Evolutionary conservation across 2,888 invertebrate genomes (phyloP), one percentile per base, ranked within the genome.

Genomic region (Eupelmus urozonus): DNA sequence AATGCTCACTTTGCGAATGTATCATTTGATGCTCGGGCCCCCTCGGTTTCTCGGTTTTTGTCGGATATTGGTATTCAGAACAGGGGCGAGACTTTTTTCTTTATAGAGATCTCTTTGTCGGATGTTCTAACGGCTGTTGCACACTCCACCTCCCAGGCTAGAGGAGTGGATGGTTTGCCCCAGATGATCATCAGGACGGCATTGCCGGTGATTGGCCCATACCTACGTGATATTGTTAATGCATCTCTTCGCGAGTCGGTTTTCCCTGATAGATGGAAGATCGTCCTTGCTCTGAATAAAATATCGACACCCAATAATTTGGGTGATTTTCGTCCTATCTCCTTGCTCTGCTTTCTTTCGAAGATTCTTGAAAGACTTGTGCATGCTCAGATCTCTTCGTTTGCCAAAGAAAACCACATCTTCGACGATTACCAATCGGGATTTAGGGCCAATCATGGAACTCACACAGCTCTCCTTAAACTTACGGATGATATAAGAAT

Each of bases 331-430:
- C 53, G 53, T 20, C 53, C 53, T 20, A 53, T 53, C 13, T 53
- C 53, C 5, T 13, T 53, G 53, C 23, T 53, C 2, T 53, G 20
- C 4, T 53, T 53, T 1, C 16, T 79, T 1, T 81, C 82, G 1
- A 81, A 82, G 45, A 57, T 79, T 0, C 59, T 82, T 2, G 80
- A 81, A 25, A 53, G 66, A 9, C 9, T 81, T 0, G 76, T 80
- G 0, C 59, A 51, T 29, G 65, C 70, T 25, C 82, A 82, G 40
- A 7, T 82, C 1, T 23, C 18, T 0, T 0, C 1, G 0, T 80
- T 66, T 23, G 0, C 80, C 0, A 23, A 73, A 2, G 9, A 42
- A 3, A 16, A 53, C 49, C 4, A 66, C n/a, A 29, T 80, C 0
- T n/a, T 76, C 18, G 63, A 78, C 66, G 40, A 55, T 0, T 23